Base-by-base conservation (phyloP, 2,888 invertebrate genomes). In the Horisme vitalbata region DNA sequence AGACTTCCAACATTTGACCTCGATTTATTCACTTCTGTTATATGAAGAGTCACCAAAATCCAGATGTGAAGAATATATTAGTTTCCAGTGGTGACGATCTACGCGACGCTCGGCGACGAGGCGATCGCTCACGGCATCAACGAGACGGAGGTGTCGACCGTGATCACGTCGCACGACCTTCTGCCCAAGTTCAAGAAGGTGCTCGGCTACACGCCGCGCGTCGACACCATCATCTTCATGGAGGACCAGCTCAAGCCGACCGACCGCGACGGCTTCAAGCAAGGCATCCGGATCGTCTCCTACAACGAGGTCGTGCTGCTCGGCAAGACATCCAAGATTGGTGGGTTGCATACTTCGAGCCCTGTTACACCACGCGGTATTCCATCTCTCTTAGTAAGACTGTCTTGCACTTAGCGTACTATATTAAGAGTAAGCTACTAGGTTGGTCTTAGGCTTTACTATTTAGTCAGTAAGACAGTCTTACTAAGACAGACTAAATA, bases 51-150 rank as follows among this genome's bases (percentile, higher is more conserved):
- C n/a, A n/a, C n/a, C n/a, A n/a, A n/a, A n/a, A n/a, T n/a, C n/a
- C n/a, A n/a, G n/a, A n/a, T n/a, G n/a, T n/a, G n/a, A n/a, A n/a
- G n/a, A n/a, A n/a, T n/a, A n/a, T n/a, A n/a, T n/a, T n/a, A n/a
- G n/a, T 23, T 3, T 8, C 3, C 91, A 91, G 95, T 99, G 71
- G 98, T 98, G 2, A 99, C 99, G 0, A 95, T 99, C 62, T 99
- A 99, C 81, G 96, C 99, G 1, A 99, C 99, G 0, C 91, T 99
- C 8, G 98, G 99, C 21, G 97, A 98, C 73, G 99, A 99, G 4
- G 99, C 98, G 1, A 96, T 99, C 52, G 94, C 96, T 4, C 98
- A 98, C 83, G 98, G 98, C 63, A 95, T 99, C 71, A 97, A 97
- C 78, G 98, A 99, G 91, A 98, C 99, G 0, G 97, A 98, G 76